Conservation (phyloP, 2,797 vertebrate species). For the Leptoclinus maculatus region DNA sequence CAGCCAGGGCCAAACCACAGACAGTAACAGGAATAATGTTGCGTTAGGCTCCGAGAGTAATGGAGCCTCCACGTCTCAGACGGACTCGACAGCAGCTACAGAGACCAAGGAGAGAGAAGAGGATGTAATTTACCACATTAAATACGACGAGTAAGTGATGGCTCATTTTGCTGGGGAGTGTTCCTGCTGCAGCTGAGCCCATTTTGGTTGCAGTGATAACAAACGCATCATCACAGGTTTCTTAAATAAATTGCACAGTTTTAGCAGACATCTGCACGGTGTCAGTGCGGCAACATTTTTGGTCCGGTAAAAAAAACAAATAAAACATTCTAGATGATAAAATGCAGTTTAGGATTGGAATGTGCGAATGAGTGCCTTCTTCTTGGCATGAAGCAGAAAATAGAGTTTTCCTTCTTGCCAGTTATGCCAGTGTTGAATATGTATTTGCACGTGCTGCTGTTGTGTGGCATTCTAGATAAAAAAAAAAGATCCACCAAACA, state of each 20-base stretch:
- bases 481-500: slow-evolving; percentile 9
- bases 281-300: slow-evolving; percentile 5
- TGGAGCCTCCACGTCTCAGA: slow-evolving; percentile 92
- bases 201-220: slow-evolving; percentile 13
- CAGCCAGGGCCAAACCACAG: slow-evolving; percentile 77
- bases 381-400: slow-evolving; percentile 8
- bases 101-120: slow-evolving; percentile 84
- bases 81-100: slow-evolving; percentile 81
- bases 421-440: slow-evolving; percentile 1
- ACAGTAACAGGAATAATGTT: slow-evolving; percentile 87
- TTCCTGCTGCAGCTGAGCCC: slow-evolving; percentile 2
- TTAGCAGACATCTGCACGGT: slow-evolving; percentile 8
- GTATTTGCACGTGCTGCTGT: background rate
- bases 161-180: slow-evolving; percentile 16
- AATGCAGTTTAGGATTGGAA: slow-evolving; percentile 14
- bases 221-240: slow-evolving; percentile 1
- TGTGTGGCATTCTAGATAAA: slow-evolving; percentile 8
- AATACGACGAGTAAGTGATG: slow-evolving; percentile 98
- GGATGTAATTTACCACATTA: slow-evolving; percentile 95
- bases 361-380: background rate
- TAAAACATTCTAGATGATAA: slow-evolving; percentile 4
- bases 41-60: slow-evolving; percentile 88
- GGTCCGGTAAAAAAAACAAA: slow-evolving; percentile 28
- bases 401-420: background rate
- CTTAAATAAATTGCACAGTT: background rate